Conservation (phyloP, 2,797 vertebrate genomes). For the Rhinogobio ventralis region DNA sequence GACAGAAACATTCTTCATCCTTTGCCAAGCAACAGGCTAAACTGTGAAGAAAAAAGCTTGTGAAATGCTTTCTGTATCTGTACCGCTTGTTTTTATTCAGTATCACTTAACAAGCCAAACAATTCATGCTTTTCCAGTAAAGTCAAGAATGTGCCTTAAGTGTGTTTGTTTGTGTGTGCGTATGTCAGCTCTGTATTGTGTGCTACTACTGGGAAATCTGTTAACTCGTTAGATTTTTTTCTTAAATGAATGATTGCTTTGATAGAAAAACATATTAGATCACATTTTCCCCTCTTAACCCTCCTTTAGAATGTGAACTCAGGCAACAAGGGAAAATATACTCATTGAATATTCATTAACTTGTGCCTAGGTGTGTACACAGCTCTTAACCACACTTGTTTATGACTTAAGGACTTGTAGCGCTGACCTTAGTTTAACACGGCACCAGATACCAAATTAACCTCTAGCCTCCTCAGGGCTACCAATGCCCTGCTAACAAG, state of each 20-base stretch:
- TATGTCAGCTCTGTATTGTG: neutral
- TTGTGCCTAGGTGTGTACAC: slow-evolving; percentile 83
- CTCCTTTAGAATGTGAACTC: slow-evolving; percentile 57
- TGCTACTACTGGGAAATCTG: slow-evolving; percentile 15
- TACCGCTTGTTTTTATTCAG: slow-evolving; percentile 56
- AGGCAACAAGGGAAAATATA: slow-evolving; percentile 66
- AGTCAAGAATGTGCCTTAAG: slow-evolving; percentile 54
- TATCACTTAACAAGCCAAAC: slow-evolving; percentile 61
- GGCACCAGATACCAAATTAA: slow-evolving; percentile 87
- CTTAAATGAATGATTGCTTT: slow-evolving; percentile 42
- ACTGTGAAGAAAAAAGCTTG: slow-evolving; percentile 40
- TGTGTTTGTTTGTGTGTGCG: neutral
- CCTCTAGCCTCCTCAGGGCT: slow-evolving; percentile 84
- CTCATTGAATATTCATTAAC: slow-evolving; percentile 87
- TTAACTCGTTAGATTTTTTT: slow-evolving; percentile 1
- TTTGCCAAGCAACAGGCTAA: slow-evolving; percentile 60
- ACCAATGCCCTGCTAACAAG: slow-evolving; percentile 85
- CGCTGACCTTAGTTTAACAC: slow-evolving; percentile 87
- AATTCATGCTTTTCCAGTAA: slow-evolving; percentile 52
- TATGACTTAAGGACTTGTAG: slow-evolving; percentile 88
- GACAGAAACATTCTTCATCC: slow-evolving; percentile 46
- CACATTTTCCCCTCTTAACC: slow-evolving; percentile 57
- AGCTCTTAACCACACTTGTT: slow-evolving; percentile 85
- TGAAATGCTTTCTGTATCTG: slow-evolving; percentile 58
- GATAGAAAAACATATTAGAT: slow-evolving; percentile 42